These are phyloP conservation scores for Strongylocentrotus purpuratus DNA, from an alignment of 35 echinoderm and acorn worm species.

Conservation along the genomic window DNA sequence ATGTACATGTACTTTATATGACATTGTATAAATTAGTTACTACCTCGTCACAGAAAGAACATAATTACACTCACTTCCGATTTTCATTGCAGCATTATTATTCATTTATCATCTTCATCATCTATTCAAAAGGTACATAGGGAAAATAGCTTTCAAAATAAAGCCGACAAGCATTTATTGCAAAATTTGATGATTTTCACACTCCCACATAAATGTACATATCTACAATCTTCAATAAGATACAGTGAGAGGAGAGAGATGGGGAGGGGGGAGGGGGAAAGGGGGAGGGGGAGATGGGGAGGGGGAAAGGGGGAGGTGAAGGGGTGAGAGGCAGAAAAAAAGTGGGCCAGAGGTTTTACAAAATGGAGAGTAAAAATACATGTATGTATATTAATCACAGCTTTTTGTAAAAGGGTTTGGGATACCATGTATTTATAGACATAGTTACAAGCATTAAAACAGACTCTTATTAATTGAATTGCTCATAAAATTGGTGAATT, in stretches of 20 bases:
- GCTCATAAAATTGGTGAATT: neutral
- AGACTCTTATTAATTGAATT: neutral
- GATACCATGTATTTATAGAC: neutral
- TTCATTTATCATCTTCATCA: neutral
- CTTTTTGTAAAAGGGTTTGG: neutral
- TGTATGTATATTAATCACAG: neutral
- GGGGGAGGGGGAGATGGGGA: too few species aligned
- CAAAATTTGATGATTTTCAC: neutral
- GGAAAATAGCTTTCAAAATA: neutral
- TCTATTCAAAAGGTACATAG: neutral
- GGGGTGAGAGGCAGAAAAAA: too few species aligned
- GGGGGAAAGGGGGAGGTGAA: too few species aligned
- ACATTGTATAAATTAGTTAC: neutral
- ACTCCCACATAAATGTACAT: constrained; percentile 32
- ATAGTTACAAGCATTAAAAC: neutral
- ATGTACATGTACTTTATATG: neutral
- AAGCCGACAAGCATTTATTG: neutral
- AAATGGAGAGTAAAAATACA: too few species aligned
- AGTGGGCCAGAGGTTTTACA: too few species aligned
- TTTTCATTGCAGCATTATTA: neutral
- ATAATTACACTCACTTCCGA: neutral
- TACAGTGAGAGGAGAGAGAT: neutral
- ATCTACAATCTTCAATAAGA: neutral
- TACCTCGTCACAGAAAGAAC: neutral
- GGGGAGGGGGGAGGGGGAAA: too few species aligned